phyloP scores from a whole-genome alignment of 1,140 invertebrate genomes.

The Aphelinus certus region DNA sequence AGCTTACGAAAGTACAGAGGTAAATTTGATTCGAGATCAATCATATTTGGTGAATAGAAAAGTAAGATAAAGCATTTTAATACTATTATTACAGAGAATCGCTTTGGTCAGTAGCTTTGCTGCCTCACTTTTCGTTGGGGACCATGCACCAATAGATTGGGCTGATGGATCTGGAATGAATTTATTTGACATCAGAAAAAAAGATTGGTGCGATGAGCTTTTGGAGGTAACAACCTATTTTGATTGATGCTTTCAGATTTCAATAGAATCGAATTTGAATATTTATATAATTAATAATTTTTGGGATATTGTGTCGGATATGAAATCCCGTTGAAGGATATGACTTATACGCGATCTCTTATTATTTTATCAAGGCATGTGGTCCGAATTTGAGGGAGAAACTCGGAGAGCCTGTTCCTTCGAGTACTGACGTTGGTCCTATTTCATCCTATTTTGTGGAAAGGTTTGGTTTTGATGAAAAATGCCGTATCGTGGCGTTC shows the following conservation, averaged over 20 bases:
- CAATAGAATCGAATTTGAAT: too few relatives aligned
- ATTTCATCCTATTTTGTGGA: constrained; percentile 83
- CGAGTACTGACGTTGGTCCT: constrained; percentile 74
- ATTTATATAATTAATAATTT: constrained; percentile 41
- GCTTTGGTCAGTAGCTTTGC: constrained; percentile 93
- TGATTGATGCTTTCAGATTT: too few relatives aligned
- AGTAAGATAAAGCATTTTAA: constrained; percentile 2
- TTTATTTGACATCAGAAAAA: constrained; percentile 84
- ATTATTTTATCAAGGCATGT: constrained; percentile 63
- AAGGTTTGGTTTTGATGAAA: constrained; percentile 82
- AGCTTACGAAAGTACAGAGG: constrained; percentile 84
- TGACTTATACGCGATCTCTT: too few relatives aligned
- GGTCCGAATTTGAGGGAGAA: constrained; percentile 75
- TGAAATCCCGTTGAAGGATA: too few relatives aligned
- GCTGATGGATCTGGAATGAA: constrained; percentile 98
- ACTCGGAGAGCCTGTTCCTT: constrained; percentile 78
- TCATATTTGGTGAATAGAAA: background rate
- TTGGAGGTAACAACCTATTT: constrained; percentile 69
- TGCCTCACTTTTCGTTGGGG: constrained; percentile 88
- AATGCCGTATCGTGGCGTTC: constrained; percentile 87
- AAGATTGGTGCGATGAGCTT: constrained; percentile 81
- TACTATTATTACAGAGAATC: constrained; percentile 73
- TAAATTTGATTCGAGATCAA: constrained; percentile 51
- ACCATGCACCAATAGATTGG: constrained; percentile 89
- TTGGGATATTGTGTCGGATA: constrained; percentile 19